Base-by-base conservation (phyloP, 2,888 invertebrate species). In the Caenorhabditis sp. region DNA sequence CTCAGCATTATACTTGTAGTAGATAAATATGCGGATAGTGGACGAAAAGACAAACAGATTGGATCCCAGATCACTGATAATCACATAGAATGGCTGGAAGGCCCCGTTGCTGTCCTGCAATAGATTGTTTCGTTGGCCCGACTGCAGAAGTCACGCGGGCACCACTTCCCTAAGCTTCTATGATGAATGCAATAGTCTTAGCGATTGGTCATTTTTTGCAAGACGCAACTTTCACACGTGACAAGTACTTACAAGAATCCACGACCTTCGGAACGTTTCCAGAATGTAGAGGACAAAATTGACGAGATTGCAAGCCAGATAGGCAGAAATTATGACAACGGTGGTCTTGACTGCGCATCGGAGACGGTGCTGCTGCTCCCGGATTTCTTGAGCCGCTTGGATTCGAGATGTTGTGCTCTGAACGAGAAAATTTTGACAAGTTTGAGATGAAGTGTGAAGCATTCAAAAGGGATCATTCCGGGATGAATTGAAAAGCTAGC, bases 1-100 rank as follows among this genome's bases (percentile, higher is more conserved):
- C 13, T 85, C 85, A 5, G 77, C 48, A 45, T 85, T 85, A 74
- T 82, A 85, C 45, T 80, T 82, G 68, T 83, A 84, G 72, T 81
- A 85, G 58, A 85, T 83, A 56, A 84, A 84, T 5, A 85, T 56
- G 37, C 85, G 65, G 48, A 83, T 80, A 11, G 85, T 62, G 2
- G 82, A 82, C 7, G 83, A 84, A 8, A 84, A 55, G 1, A 84
- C 82, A 43, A 85, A 83, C 0, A 84, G 58, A 35, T 70, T 81
- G n/a, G 83, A 78, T 22, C 78, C 83, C 15, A 85, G 8, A 37
- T 85, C 85, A 26, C 78, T 74, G 39, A 70, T 27, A 26, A 80
- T 68, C 15, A 82, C 80, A 45, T 85, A 85, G 43, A 63, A 68
- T 20, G 71, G 56, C 32, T 58, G 58, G 73, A 84, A 85, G 9